These are phyloP conservation scores for Daktulosphaira vitifoliae DNA, from an alignment of 1,140 invertebrate species.

Conservation along the genomic window DNA sequence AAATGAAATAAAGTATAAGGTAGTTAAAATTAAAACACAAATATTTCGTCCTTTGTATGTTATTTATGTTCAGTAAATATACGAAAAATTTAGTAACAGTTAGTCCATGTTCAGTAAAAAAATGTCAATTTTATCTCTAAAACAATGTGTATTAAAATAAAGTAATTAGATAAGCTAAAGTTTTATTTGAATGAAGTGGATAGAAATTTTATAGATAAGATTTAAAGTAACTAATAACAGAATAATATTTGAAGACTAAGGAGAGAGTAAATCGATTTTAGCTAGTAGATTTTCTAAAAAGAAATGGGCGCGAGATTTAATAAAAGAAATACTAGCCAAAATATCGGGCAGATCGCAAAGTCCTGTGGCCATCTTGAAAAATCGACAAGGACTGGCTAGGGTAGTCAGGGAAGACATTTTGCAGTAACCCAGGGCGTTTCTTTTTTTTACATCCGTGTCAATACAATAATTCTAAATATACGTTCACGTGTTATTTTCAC, in stretches of 20 bases:
- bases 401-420: constrained; percentile 31
- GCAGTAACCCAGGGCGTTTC: constrained; percentile 19
- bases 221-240: no score
- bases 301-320: neutral
- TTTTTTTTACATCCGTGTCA: constrained; percentile 26
- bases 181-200: no score
- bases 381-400: constrained; percentile 21
- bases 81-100: no score
- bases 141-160: no score
- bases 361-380: constrained; percentile 30
- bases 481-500: constrained; percentile 27
- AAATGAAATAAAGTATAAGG: no score
- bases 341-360: constrained; percentile 30
- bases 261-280: neutral
- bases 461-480: constrained; percentile 30
- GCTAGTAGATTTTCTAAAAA: constrained; percentile 8
- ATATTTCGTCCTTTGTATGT: no score
- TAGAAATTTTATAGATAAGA: no score
- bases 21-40: no score
- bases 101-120: no score
- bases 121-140: no score
- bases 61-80: no score
- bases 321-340: constrained; percentile 31
- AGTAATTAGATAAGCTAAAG: no score
- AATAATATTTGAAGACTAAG: neutral